Base-by-base conservation (phyloP, 2,888 invertebrate genomes). In the Dioctria rufipes region DNA sequence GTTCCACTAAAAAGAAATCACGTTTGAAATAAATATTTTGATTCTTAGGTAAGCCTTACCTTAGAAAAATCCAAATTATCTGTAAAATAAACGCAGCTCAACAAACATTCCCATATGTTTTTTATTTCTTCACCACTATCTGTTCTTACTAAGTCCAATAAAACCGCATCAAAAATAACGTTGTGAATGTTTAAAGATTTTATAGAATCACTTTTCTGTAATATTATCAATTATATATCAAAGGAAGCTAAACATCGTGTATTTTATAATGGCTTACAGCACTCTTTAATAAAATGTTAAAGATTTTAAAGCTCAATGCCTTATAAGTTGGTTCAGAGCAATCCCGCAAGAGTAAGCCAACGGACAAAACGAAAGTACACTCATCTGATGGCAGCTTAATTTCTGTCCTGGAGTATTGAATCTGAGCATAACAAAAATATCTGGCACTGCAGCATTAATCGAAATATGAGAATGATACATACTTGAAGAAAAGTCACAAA, bases 91-190 rank as follows among this genome's bases (percentile, higher is more conserved):
- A 88, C 83, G 43, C 89, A 88, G n/a, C 85, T 84, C 8, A 83
- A 85, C 4, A 89, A 82, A 66, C 88, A 88, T 67, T 84, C 84
- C 88, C 88, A 88, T 40, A 86, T 83, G 3, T 84, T 80, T 3
- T 73, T 66, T 3, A 85, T 86, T 9, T 83, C 84, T 3, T 83
- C 81, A 3, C 84, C 83, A 3, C 85, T 83, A 0, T 87, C 86
- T 83, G 86, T 83, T 40, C 84, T 85, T 63, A 85, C 84, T 11
- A 86, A 83, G 82, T 87, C 86, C 43, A 85, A 85, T 0, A 86
- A 84, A 2, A 87, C 84, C 80, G 86, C 84, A 66, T 88, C 86
- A 71, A 86, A 88, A 9, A 88, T 86, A 0, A 88, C 88, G 6
- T 86, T 84, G 25, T 88, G 87, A 37, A 88, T 85, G 78, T 88